Base-by-base conservation (phyloP, 2,888 invertebrate genomes). In the Lasioglossum lativentre region DNA sequence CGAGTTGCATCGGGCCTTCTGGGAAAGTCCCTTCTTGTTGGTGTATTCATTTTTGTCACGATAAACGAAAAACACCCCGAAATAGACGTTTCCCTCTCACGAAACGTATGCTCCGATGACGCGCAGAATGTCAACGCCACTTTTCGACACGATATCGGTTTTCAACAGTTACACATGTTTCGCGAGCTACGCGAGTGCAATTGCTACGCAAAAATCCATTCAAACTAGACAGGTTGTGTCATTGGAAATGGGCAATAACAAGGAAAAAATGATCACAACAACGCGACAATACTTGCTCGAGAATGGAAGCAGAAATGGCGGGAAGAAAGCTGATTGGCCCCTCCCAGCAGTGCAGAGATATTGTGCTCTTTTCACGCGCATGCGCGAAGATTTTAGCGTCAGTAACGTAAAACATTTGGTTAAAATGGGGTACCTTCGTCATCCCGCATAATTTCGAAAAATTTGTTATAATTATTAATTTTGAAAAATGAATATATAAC, bases 21-120 rank as follows among this genome's bases (percentile, higher is more conserved):
- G 70, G 93, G 87, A 80, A 93, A 90, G 66, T 93, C 92, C 89
- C 94, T 93, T 1, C 92, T 93, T 12, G 93, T 93, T 30, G 94
- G 94, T 38, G 94, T 92, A 88, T 92, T 92, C 91, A 91, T 93
- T 66, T 70, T 78, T 63, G 8, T 87, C 56, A 52, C 71, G 68
- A 4, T 30, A 72, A 75, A 75, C 59, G n/a, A 80, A 68, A 4
- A 76, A 77, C 19, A 71, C 27, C 59, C 73, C 1, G 16, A 38
- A 14, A 23, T 16, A 77, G 4, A 27, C 80, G 27, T 38, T n/a
- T 42, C 71, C 4, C 16, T 71, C 23, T 16, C 4, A 16, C 30
- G 8, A 52, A 66, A 34, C n/a, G 23, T 19, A 56, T 19, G 40
- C 47, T 66, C 30, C 70, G 56, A 47, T 71, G 75, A 42, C 27